phyloP scores from a whole-genome alignment of 2,888 invertebrate species.

The Agrotis puta region DNA sequence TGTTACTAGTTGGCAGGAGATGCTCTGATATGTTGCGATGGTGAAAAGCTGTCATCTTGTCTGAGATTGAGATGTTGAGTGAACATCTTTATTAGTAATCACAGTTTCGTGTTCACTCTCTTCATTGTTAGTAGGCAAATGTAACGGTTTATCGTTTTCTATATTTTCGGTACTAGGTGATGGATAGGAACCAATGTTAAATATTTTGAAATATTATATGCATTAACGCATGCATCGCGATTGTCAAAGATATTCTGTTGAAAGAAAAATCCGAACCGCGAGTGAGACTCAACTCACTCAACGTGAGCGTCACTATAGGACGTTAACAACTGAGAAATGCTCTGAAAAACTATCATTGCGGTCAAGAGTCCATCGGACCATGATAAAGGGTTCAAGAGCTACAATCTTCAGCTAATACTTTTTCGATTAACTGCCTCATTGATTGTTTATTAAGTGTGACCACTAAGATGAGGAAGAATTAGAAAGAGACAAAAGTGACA shows the following conservation, averaged over 20 bases:
- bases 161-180: background rate
- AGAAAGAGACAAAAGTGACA: no score
- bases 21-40: conserved; percentile 53
- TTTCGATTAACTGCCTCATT: conserved; percentile 25
- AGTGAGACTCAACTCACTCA: no score
- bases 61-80: conserved; percentile 50
- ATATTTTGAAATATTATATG: no score
- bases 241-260: no score
- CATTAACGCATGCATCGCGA: no score
- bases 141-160: background rate
- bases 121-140: background rate
- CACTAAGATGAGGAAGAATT: background rate
- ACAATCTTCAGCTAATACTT: background rate
- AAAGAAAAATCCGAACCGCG: no score
- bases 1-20: conserved; percentile 75
- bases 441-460: background rate
- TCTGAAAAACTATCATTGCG: conserved; percentile 5
- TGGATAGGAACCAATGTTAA: no score
- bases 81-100: conserved; percentile 47
- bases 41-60: conserved; percentile 58
- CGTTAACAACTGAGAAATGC: conserved; percentile 15
- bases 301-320: no score
- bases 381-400: conserved; percentile 29
- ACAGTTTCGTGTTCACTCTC: conserved; percentile 18
- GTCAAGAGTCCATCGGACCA: conserved; percentile 14